These are phyloP conservation scores for Nanorana parkeri DNA, from an alignment of 2,113 vertebrate genomes.

Conservation along the genomic window DNA sequence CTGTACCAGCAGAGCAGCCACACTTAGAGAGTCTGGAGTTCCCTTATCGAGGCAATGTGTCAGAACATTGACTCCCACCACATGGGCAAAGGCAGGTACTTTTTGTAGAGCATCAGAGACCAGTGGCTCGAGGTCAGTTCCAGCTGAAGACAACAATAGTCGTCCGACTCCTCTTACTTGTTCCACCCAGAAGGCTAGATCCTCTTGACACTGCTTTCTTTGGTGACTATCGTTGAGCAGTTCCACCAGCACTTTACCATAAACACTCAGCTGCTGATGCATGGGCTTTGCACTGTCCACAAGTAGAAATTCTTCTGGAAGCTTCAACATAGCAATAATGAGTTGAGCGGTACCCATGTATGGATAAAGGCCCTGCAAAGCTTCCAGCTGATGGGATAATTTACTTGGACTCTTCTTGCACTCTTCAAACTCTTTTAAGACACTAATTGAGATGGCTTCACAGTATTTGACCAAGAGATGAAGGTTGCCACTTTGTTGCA, in stretches of 20 bases:
- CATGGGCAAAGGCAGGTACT: constrained; percentile 72
- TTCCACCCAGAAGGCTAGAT: constrained; percentile 70
- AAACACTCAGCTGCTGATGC: constrained; percentile 72
- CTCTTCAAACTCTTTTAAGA: constrained; percentile 76
- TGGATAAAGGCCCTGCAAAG: constrained; percentile 76
- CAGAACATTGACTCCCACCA: constrained; percentile 73
- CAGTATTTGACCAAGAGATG: constrained; percentile 73
- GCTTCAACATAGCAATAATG: constrained; percentile 76
- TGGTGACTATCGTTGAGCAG: constrained; percentile 74
- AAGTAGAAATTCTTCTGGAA: constrained; percentile 77
- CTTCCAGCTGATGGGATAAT: constrained; percentile 74
- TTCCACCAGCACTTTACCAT: constrained; percentile 77
- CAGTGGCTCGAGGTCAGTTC: constrained; percentile 75
- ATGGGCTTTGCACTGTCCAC: constrained; percentile 13
- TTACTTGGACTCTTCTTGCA: background rate
- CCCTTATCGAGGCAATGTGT: constrained; percentile 76
- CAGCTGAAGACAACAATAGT: constrained; percentile 75
- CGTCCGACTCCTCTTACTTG: constrained; percentile 78
- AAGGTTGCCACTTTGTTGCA: constrained; percentile 65
- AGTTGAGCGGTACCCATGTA: constrained; percentile 76
- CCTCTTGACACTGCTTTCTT: constrained; percentile 57
- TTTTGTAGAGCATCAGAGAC: constrained; percentile 74
- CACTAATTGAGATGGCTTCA: constrained; percentile 68
- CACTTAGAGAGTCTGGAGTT: constrained; percentile 61
- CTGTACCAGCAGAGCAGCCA: constrained; percentile 75